phyloP scores from a whole-genome alignment of 2,797 vertebrate genomes.

The Myiotriccus ornatus region DNA sequence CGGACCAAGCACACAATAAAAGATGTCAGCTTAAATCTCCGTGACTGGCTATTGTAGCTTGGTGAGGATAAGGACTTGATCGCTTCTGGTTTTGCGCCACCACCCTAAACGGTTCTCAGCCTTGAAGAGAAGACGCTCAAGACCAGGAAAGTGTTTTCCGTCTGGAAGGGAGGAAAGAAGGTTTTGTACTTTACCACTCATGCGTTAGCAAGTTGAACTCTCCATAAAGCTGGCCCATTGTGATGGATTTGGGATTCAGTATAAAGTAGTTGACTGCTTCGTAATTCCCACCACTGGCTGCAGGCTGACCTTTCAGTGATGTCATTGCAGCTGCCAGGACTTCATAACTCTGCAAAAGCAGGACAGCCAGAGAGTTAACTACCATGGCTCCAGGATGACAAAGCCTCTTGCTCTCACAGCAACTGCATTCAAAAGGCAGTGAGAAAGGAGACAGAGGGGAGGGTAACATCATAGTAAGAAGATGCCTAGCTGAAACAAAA shows the following conservation, averaged over 20 bases:
- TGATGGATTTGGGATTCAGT: conserved; percentile 94
- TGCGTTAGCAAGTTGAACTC: conserved; percentile 91
- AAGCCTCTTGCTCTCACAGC: background rate
- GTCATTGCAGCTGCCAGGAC: conserved; percentile 87
- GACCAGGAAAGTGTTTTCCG: background rate
- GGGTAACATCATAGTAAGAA: background rate
- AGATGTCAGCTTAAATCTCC: conserved; percentile 38
- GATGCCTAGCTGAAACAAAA: background rate
- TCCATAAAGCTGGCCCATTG: conserved; percentile 94
- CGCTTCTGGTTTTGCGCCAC: conserved; percentile 23
- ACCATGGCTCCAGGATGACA: background rate
- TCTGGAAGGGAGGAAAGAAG: background rate
- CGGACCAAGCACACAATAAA: background rate
- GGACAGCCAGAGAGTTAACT: background rate
- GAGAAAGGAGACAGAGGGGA: background rate
- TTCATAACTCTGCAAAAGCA: conserved; percentile 85
- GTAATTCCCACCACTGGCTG: conserved; percentile 85
- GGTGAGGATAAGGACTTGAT: conserved; percentile 28
- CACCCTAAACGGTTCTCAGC: background rate
- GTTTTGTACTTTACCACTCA: conserved; percentile 84
- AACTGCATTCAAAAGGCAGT: background rate
- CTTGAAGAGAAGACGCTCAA: background rate
- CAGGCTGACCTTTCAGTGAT: conserved; percentile 83
- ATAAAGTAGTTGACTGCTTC: conserved; percentile 83
- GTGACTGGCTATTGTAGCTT: conserved; percentile 22